Percentiles rank a stretch among this genome's conserved stretches.
Conservation (phyloP, 2,113 vertebrate genomes). For the Cercopithecus mona region DNA sequence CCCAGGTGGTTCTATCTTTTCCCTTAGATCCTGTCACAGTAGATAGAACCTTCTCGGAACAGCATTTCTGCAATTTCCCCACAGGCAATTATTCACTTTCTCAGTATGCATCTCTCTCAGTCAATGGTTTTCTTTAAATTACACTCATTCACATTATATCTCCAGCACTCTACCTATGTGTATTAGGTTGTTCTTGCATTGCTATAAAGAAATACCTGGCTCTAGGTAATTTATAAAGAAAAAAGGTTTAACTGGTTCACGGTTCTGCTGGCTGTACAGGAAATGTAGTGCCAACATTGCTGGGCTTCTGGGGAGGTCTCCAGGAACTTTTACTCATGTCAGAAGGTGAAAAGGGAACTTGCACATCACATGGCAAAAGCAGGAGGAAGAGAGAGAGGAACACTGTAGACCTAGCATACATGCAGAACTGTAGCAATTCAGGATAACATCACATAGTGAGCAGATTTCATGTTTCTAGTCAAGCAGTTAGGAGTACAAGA, state of each 20-base stretch:
- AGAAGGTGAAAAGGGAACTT: too few relatives aligned
- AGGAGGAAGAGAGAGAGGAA: too few relatives aligned
- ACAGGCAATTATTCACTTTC: not conserved
- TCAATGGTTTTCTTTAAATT: not conserved
- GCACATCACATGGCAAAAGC: too few relatives aligned
- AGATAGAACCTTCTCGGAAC: not conserved
- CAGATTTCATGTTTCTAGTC: not conserved
- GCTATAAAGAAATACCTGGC: too few relatives aligned
- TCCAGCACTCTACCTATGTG: not conserved
- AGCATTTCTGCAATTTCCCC: not conserved
- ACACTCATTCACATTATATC: not conserved
- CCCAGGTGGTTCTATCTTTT: not conserved
- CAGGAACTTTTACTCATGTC: too few relatives aligned
- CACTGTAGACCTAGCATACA: not conserved
- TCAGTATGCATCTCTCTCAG: not conserved
- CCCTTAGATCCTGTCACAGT: not conserved
- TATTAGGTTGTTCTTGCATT: too few relatives aligned
- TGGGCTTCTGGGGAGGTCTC: too few relatives aligned
- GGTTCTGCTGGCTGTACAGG: too few relatives aligned
- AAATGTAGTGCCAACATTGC: too few relatives aligned
- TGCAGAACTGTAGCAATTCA: not conserved
- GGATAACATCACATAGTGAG: not conserved
- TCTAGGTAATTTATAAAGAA: too few relatives aligned
- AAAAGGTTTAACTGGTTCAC: too few relatives aligned
- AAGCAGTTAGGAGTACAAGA: not conserved